These are phyloP conservation scores for Drosophila parthenogenetica DNA, from an alignment of 2,888 invertebrate genomes.

Conservation along the genomic window DNA sequence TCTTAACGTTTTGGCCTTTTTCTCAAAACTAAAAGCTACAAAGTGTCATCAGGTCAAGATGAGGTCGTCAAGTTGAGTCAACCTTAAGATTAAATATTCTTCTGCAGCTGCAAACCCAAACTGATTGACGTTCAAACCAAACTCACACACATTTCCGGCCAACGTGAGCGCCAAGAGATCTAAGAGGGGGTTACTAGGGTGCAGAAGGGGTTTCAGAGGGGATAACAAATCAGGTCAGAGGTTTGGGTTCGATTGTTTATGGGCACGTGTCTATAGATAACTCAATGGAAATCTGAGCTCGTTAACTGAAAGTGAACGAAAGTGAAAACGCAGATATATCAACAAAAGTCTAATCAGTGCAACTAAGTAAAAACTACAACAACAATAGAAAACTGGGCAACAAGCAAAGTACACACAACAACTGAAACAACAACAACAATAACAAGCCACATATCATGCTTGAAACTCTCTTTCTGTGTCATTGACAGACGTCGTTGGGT, in stretches of 20 bases:
- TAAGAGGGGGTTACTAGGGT: not conserved
- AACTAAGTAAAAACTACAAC: conserved; percentile 46
- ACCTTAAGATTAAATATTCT: conserved; percentile 19
- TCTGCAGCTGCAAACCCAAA: conserved; percentile 35
- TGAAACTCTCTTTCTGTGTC: conserved; percentile 78
- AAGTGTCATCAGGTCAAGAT: not conserved
- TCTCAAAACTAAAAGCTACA: not conserved
- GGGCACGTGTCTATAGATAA: conserved; percentile 58
- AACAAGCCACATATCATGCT: conserved; percentile 71
- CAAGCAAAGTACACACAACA: conserved; percentile 61
- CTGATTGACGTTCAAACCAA: conserved; percentile 30
- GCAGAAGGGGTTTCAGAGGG: not conserved
- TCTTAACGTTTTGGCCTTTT: too few species aligned
- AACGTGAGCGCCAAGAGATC: conserved; percentile 39
- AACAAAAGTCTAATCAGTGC: conserved; percentile 68
- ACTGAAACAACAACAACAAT: conserved; percentile 43
- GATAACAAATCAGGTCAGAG: not conserved
- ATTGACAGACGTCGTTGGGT: conserved; percentile 69
- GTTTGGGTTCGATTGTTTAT: conserved; percentile 27
- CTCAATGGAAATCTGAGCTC: conserved; percentile 61
- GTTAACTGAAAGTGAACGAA: conserved; percentile 63
- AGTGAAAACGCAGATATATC: conserved; percentile 63
- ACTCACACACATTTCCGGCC: conserved; percentile 39
- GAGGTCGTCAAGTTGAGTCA: conserved; percentile 28
- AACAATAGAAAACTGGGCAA: conserved; percentile 45